These are phyloP conservation scores for Calephelis virginiensis DNA, from an alignment of 1,140 invertebrate species.

Conservation along the genomic window DNA sequence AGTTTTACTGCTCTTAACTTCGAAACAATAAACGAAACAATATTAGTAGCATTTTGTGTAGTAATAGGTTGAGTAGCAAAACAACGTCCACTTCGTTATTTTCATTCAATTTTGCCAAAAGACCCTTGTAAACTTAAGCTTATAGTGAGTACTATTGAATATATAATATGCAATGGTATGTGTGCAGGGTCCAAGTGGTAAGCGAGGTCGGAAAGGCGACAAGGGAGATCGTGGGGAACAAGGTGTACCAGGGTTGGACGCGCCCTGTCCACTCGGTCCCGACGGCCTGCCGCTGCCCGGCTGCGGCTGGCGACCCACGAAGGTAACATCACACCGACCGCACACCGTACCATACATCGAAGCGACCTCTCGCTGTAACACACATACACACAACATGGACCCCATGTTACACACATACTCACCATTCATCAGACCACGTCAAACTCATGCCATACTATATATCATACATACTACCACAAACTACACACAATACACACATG, in stretches of 20 bases:
- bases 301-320: constrained; percentile 94
- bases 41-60: too few relatives aligned
- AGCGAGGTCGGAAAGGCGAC: constrained; percentile 93
- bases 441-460: too few relatives aligned
- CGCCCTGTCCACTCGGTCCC: constrained; percentile 95
- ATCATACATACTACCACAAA: too few relatives aligned
- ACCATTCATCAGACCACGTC: too few relatives aligned
- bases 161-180: constrained; percentile 5
- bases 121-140: neutral
- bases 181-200: constrained; percentile 89
- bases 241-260: constrained; percentile 96
- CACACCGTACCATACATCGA: constrained; percentile 22
- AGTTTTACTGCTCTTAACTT: too few relatives aligned
- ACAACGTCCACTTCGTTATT: too few relatives aligned
- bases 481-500: too few relatives aligned
- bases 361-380: neutral
- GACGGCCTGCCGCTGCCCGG: constrained; percentile 96
- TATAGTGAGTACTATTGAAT: neutral
- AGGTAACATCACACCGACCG: constrained; percentile 76
- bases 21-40: too few relatives aligned
- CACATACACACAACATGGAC: too few relatives aligned
- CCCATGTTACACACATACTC: neutral
- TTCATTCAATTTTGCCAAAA: too few relatives aligned
- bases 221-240: constrained; percentile 95
- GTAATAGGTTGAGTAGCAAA: too few relatives aligned